phyloP scores from a whole-genome alignment of 37 sponge, comb jelly and placozoan species.

The Crambe crambe region DNA sequence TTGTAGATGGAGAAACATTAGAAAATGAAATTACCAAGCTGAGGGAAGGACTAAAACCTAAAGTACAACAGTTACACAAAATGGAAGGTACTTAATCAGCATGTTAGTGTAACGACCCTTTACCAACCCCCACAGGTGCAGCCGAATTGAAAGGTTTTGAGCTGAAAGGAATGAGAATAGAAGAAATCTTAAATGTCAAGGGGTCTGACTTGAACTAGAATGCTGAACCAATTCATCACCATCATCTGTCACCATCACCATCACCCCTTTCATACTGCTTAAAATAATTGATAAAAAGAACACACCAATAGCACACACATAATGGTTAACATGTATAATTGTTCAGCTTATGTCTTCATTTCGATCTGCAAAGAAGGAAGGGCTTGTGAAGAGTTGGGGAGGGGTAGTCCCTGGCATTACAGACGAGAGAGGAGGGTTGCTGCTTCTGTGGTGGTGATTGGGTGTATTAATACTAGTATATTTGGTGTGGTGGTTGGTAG shows the following conservation, averaged over 20 bases:
- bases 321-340: not conserved
- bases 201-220: not conserved
- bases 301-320: not conserved
- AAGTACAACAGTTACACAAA: constrained; percentile 68
- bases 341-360: too few relatives aligned
- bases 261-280: too few relatives aligned
- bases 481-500: constrained; percentile 11
- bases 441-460: not conserved
- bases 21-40: constrained; percentile 55
- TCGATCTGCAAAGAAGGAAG: constrained; percentile 36
- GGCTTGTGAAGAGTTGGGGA: constrained; percentile 65
- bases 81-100: constrained; percentile 71
- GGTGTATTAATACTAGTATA: constrained; percentile 44
- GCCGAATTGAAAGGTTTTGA: constrained; percentile 68
- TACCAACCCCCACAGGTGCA: constrained; percentile 39
- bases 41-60: constrained; percentile 63
- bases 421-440: constrained; percentile 5
- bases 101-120: not conserved
- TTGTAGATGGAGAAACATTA: constrained; percentile 54
- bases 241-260: too few relatives aligned
- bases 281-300: not conserved
- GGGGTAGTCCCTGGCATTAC: constrained; percentile 78
- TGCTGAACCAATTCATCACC: too few relatives aligned
- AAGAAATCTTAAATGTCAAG: constrained; percentile 44
- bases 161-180: constrained; percentile 60